Evolutionary conservation across 92 coral and sea anemone species (phyloP).

Genomic region (Blastomussa wellsi): DNA sequence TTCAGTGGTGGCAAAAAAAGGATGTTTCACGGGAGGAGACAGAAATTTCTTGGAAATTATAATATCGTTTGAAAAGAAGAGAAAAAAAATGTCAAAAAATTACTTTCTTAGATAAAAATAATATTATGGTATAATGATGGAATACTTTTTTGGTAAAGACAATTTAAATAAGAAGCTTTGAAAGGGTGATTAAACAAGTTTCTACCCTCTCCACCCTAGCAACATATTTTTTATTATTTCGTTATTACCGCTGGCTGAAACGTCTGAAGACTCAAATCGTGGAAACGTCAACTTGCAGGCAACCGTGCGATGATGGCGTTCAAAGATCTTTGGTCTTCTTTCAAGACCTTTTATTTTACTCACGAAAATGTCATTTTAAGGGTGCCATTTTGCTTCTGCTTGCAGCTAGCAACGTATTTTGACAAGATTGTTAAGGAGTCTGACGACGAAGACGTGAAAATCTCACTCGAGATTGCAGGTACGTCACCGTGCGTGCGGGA

Average conservation of each 20-base stretch:
- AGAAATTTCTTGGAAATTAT: background rate
- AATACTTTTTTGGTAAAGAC: background rate
- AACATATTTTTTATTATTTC: background rate
- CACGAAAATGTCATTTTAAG: slow-evolving; percentile 39
- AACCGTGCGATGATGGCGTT: background rate
- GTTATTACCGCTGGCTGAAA: background rate
- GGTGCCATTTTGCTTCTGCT: slow-evolving; percentile 34
- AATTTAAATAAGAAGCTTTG: background rate
- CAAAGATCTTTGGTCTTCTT: background rate
- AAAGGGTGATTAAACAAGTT: background rate
- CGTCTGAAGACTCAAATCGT: background rate
- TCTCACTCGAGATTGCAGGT: slow-evolving; percentile 37
- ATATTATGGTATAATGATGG: background rate
- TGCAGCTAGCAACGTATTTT: slow-evolving; percentile 24
- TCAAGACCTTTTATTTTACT: slow-evolving; percentile 23
- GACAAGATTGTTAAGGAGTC: slow-evolving; percentile 25
- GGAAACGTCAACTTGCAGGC: background rate
- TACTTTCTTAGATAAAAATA: background rate
- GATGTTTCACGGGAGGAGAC: background rate
- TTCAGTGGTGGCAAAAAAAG: background rate
- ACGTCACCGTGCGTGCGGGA: background rate
- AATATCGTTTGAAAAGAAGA: background rate
- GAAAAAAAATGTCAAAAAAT: too few relatives aligned
- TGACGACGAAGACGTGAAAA: slow-evolving; percentile 24
- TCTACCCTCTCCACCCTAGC: background rate